Base-by-base conservation (phyloP, 2,797 vertebrate species). In the Artibeus lituratus region DNA sequence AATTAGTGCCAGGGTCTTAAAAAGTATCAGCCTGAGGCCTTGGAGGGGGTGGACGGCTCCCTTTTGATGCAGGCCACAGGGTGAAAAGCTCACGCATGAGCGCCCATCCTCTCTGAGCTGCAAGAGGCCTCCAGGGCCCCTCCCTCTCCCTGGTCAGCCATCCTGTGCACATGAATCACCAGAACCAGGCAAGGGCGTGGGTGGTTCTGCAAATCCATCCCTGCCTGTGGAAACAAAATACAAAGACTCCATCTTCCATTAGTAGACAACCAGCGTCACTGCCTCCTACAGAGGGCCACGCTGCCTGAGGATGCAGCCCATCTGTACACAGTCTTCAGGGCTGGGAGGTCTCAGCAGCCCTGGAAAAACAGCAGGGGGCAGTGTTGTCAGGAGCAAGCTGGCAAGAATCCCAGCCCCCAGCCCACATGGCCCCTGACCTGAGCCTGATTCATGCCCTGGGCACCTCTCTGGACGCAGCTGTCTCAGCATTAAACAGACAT, bases 311-410 rank as follows among this genome's bases (percentile, higher is more conserved):
- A 10, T 1, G 16, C 19, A 18, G 44, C 53, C 51, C 0, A n/a
- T 65, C 59, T 62, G 59, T 6, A 39, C n/a, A 76, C 65, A 72
- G 2, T 39, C 91, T 89, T 44, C 5, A 26, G 76, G 7, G n/a
- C 29, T 19, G 76, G 32, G 70, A 72, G 85, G 86, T 65, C 73
- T 37, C 77, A 0, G 0, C 62, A 74, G 84, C 37, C 86, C 59
- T 1, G 11, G 59, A n/a, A 14, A 3, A 82, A 92, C 88, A 91
- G 96, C 95, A 97, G 96, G 90, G 96, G 96, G 96, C 96, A 96
- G 92, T 95, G 95, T 87, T 85, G 92, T n/a, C 47, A 92, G 97
- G 47, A 93, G 49, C 62, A 69, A 84, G 85, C 11, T 0, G 10
- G n/a, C n/a, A 32, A 5, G 59, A 51, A 72, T 49, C 26, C 57